Conservation (phyloP, 2,113 vertebrate species). For the Boulengeromyrus knoepffleri region DNA sequence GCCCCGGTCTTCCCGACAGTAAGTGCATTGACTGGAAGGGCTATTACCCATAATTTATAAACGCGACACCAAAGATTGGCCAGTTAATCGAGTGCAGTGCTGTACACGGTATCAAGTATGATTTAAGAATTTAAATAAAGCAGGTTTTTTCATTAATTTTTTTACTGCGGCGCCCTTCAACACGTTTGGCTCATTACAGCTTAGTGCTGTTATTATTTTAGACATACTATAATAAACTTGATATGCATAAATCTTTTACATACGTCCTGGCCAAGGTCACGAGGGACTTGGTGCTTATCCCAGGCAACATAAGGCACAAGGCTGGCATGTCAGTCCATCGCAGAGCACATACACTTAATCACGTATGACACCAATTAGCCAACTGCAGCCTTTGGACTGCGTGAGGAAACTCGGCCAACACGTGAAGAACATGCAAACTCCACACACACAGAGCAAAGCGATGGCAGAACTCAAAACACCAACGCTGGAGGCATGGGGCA, state of each 20-base stretch:
- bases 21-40: not conserved
- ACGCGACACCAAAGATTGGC: not conserved
- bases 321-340: not conserved
- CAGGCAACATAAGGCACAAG: not conserved
- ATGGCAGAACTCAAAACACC: not conserved
- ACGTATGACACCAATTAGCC: not conserved
- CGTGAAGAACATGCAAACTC: not conserved
- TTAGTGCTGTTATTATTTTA: not conserved
- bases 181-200: not conserved
- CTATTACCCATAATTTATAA: not conserved
- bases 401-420: not conserved
- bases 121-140: not conserved
- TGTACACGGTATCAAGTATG: not conserved
- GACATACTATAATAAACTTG: not conserved
- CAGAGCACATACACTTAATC: not conserved
- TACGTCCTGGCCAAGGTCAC: not conserved
- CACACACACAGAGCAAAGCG: not conserved
- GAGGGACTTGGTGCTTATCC: not conserved
- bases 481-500: not conserved
- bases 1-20: not conserved
- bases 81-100: constrained; percentile 5
- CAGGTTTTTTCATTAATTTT: not conserved
- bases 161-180: not conserved
- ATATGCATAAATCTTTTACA: not conserved
- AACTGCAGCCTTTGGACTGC: not conserved